Percentiles rank a stretch among this genome's conserved stretches.
phyloP scores from a whole-genome alignment of 1,140 invertebrate species.

The Zaprionus kolodkinae region DNA sequence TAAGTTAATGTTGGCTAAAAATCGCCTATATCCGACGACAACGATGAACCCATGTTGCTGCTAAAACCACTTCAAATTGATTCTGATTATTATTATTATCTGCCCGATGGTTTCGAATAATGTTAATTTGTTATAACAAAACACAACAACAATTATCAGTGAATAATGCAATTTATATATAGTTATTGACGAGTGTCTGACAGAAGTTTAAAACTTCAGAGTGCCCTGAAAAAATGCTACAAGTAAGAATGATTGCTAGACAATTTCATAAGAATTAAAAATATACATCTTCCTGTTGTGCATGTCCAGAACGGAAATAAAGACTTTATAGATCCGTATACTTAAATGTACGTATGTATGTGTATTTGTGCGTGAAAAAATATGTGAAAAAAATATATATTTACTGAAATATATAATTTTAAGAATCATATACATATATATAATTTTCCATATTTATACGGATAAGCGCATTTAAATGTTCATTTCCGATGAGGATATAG shows the following conservation, averaged over 20 bases:
- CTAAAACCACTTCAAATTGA: conserved; percentile 25
- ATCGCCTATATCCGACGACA: conserved; percentile 32
- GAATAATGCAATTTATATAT: conserved; percentile 2
- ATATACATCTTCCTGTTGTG: not conserved
- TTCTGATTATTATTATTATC: not conserved
- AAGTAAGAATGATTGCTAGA: not conserved
- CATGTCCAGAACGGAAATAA: not conserved
- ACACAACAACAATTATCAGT: conserved; percentile 1
- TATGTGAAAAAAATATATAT: not conserved
- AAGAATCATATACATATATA: not conserved
- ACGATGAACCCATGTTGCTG: conserved; percentile 29
- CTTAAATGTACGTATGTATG: not conserved
- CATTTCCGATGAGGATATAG: too few species aligned
- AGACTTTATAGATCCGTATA: not conserved
- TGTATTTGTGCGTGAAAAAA: not conserved
- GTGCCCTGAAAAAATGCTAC: conserved; percentile 1
- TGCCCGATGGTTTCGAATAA: conserved; percentile 2
- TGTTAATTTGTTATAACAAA: conserved; percentile 4
- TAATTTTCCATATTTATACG: not conserved
- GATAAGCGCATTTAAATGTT: not conserved
- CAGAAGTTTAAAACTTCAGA: not conserved
- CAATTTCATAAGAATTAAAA: not conserved
- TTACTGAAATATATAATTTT: not conserved
- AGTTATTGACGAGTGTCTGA: not conserved
- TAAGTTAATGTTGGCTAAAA: conserved; percentile 55